Percentiles rank a stretch among this genome's conserved stretches.
Conservation (phyloP, 2,888 invertebrate species). For the Eustalomyia histrio region DNA sequence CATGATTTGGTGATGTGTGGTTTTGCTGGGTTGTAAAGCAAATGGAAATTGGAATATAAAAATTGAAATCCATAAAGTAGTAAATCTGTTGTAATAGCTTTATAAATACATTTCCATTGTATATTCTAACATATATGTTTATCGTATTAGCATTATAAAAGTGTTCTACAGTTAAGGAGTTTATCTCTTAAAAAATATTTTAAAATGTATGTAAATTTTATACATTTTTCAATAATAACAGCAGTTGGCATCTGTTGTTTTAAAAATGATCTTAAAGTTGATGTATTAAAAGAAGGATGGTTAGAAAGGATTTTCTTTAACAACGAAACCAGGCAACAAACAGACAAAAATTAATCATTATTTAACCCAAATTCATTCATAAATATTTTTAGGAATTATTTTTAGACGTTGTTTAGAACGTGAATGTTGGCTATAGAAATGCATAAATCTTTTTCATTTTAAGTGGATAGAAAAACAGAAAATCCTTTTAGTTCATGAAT, state of each 20-base stretch:
- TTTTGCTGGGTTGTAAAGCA: constrained; percentile 9
- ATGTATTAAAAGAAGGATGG: background rate
- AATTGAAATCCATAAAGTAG: constrained; percentile 45
- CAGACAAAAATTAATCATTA: constrained; percentile 33
- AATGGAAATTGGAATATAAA: constrained; percentile 11
- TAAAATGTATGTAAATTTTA: constrained; percentile 39
- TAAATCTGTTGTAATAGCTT: constrained; percentile 53
- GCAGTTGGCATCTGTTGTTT: background rate
- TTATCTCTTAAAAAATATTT: constrained; percentile 4
- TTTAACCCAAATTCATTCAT: constrained; percentile 22
- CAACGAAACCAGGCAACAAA: background rate
- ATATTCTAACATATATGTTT: background rate
- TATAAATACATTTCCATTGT: constrained; percentile 20
- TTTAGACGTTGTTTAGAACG: background rate
- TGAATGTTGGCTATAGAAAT: constrained; percentile 1
- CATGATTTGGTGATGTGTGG: too few relatives aligned
- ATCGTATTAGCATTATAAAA: background rate
- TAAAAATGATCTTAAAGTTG: background rate
- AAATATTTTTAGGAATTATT: background rate
- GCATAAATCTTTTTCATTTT: constrained; percentile 59
- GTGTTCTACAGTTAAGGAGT: constrained; percentile 9
- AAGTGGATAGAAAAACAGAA: constrained; percentile 51
- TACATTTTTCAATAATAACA: background rate
- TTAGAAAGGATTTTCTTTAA: background rate
- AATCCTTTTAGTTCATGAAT: constrained; percentile 60